phyloP scores from a whole-genome alignment of 2,888 invertebrate genomes.

The Lepidocyrtinus sp. region DNA sequence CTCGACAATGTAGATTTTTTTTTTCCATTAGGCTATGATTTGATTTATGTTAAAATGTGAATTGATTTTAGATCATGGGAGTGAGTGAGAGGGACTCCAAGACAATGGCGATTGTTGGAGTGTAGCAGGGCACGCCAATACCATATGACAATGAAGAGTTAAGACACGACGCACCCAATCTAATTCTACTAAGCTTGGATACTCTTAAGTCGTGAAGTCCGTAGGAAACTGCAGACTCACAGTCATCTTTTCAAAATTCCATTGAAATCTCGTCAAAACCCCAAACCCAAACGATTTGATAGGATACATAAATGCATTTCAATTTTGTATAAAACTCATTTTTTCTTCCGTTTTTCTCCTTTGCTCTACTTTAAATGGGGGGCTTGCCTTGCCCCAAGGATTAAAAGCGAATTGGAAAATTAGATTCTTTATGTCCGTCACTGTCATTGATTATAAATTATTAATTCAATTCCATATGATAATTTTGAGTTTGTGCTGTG shows the following conservation, averaged over 20 bases:
- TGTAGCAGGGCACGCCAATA: background rate
- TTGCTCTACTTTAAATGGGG: background rate
- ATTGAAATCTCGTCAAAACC: too few relatives aligned
- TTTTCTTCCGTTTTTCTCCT: background rate
- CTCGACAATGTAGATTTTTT: too few relatives aligned
- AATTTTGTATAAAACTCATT: too few relatives aligned
- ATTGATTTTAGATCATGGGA: background rate
- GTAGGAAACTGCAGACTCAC: too few relatives aligned
- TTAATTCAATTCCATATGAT: conserved; percentile 1
- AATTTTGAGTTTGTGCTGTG: background rate
- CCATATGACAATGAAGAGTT: too few relatives aligned
- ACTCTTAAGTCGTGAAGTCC: too few relatives aligned
- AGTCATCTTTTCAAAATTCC: too few relatives aligned
- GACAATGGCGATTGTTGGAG: background rate
- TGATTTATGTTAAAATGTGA: conserved; percentile 4
- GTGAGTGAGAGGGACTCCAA: background rate
- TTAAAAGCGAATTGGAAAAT: background rate
- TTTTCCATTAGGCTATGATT: conserved; percentile 7
- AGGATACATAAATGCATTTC: too few relatives aligned
- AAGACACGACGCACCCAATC: too few relatives aligned
- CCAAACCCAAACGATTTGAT: too few relatives aligned
- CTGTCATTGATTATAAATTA: conserved; percentile 4
- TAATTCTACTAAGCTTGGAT: too few relatives aligned
- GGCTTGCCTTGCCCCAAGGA: conserved; percentile 9
- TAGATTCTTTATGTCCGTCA: background rate